Conservation (phyloP, 2,797 vertebrate species). For the Paramormyrops hopkinsi region DNA sequence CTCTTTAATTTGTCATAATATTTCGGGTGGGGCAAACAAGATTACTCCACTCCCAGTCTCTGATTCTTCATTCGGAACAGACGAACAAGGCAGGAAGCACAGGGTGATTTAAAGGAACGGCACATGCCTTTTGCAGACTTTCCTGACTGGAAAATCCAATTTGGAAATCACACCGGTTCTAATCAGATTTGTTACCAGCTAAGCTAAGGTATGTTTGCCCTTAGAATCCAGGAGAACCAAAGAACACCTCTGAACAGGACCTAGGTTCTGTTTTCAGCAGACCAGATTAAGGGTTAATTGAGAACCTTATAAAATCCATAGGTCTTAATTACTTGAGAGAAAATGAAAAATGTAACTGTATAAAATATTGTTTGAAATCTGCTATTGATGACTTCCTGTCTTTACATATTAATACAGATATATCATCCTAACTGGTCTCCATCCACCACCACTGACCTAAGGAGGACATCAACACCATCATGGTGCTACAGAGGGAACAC, state of each 20-base stretch:
- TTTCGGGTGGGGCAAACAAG: constrained; percentile 49
- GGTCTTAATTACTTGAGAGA: not conserved
- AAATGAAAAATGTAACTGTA: no score
- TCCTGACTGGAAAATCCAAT: constrained; percentile 57
- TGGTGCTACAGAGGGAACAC: not conserved
- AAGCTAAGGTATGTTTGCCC: constrained; percentile 37
- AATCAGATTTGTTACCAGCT: constrained; percentile 51
- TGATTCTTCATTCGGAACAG: constrained; percentile 51
- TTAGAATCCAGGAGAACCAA: constrained; percentile 22
- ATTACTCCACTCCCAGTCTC: constrained; percentile 57
- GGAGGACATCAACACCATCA: not conserved
- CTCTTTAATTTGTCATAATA: constrained; percentile 75
- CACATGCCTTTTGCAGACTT: constrained; percentile 39
- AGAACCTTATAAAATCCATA: not conserved
- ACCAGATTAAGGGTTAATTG: not conserved
- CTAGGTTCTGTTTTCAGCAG: not conserved
- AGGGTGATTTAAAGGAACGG: constrained; percentile 56
- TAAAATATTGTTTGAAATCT: not conserved
- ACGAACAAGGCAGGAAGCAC: constrained; percentile 44
- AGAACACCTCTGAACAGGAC: not conserved
- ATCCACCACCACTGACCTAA: not conserved
- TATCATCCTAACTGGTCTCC: not conserved
- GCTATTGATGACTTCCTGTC: not conserved
- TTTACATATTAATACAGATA: not conserved
- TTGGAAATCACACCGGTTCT: constrained; percentile 53